These are phyloP conservation scores for Julus scanicus DNA, from an alignment of 2,888 invertebrate species.

Conservation along the genomic window DNA sequence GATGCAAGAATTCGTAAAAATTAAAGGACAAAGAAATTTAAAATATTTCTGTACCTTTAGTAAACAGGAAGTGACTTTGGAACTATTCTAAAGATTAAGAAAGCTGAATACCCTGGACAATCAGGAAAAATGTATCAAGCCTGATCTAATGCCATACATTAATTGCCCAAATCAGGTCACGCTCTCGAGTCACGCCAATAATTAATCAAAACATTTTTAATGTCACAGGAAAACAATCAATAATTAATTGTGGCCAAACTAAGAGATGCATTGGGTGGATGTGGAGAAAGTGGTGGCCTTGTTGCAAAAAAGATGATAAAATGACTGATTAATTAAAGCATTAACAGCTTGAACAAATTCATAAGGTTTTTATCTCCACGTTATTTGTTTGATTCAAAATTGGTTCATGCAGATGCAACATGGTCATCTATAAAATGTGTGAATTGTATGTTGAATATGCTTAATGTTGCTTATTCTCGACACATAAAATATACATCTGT, in stretches of 20 bases:
- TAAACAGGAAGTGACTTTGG: too few relatives aligned
- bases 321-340: neutral
- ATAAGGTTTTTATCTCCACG: neutral
- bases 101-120: neutral
- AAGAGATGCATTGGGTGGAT: neutral
- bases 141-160: neutral
- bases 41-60: too few relatives aligned
- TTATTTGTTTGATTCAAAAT: neutral
- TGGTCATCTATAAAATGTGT: neutral
- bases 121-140: neutral
- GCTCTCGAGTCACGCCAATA: neutral
- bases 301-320: neutral
- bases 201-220: constrained; percentile 1
- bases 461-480: too few relatives aligned
- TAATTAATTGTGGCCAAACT: neutral
- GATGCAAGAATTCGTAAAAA: too few relatives aligned
- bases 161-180: neutral
- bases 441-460: too few relatives aligned
- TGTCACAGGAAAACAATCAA: neutral
- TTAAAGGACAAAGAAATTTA: too few relatives aligned
- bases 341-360: neutral
- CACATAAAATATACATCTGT: too few relatives aligned
- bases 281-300: neutral
- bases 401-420: neutral
- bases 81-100: neutral